Base-by-base conservation (phyloP, 2,888 invertebrate genomes). In the Chrysomela aeneicollis region DNA sequence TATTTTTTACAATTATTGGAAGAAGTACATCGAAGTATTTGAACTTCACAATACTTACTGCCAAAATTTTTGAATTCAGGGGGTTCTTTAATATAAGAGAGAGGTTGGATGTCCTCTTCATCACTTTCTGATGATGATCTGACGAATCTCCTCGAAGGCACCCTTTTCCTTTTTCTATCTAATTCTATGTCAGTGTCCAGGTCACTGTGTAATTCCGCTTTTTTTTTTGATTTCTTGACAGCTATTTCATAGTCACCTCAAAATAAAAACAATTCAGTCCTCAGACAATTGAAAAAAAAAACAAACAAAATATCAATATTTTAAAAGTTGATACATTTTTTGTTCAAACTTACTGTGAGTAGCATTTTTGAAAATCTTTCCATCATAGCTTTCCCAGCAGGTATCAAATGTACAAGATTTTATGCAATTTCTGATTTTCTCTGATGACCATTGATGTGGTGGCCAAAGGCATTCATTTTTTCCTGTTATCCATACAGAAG, bases 391-490 rank as follows among this genome's bases (percentile, higher is more conserved):
- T n/a, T 50, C 22, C 50, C 50, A 50, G 26, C 26, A 26, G 21
- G 50, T 50, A 26, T 50, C 50, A 12, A 50, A 22, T 22, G 19
- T 50, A 26, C 50, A 50, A 50, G 21, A 22, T 50, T 50, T 17
- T 5, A 50, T 50, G n/a, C 22, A 12, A 50, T 50, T 10, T 26
- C 22, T 50, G 5, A 50, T 50, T 55, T 55, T 55, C 10, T 55
- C 30, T 55, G 10, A 51, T 22, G 21, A 50, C 49, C 59, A 59
- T 30, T 22, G 46, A 15, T 46, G 19, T 47, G 50, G 59, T 30
- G 59, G 59, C 59, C 59, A 59, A 42, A 50, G 59, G 37, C 59
- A 59, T 19, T 59, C 32, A 30, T 59, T 30, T 47, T 59, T 47
- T 47, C 17, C 59, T 22, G 50, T 57, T 19, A 57, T 46, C 59